phyloP scores from a whole-genome alignment of 1,140 invertebrate species.

The Drosophila virilis region DNA sequence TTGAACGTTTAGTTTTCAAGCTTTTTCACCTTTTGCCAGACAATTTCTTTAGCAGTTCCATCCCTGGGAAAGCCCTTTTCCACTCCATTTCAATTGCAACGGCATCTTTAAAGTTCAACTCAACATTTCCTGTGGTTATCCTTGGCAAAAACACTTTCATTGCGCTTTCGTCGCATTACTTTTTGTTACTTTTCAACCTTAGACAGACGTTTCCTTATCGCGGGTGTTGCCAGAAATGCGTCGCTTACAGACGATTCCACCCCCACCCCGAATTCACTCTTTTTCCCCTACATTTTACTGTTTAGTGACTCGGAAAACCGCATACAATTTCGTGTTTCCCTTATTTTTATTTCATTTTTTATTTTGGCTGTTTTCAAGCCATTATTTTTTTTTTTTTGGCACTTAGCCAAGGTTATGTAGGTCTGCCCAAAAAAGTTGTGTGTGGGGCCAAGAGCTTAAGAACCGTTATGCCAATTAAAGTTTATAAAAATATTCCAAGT shows the following conservation, averaged over 20 bases:
- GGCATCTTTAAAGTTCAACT: slow-evolving; percentile 16
- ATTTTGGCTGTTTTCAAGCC: slow-evolving; percentile 42
- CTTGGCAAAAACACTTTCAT: slow-evolving; percentile 62
- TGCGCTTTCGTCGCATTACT: slow-evolving; percentile 32
- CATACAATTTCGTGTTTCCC: slow-evolving; percentile 34
- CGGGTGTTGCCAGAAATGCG: slow-evolving; percentile 35
- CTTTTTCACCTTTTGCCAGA: slow-evolving; percentile 15
- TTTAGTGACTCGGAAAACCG: slow-evolving; percentile 56
- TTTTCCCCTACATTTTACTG: slow-evolving; percentile 44
- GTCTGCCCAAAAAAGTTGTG: not conserved
- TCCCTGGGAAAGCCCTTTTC: slow-evolving; percentile 1
- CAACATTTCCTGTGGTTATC: slow-evolving; percentile 37
- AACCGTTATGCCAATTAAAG: slow-evolving; percentile 1
- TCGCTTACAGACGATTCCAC: slow-evolving; percentile 26
- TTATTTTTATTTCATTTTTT: slow-evolving; percentile 31
- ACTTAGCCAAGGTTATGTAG: slow-evolving; percentile 68
- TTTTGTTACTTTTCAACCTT: slow-evolving; percentile 36
- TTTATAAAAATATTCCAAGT: not conserved
- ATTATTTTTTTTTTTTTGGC: slow-evolving; percentile 67
- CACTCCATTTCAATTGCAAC: slow-evolving; percentile 16
- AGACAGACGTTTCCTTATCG: slow-evolving; percentile 32
- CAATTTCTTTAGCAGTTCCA: slow-evolving; percentile 8
- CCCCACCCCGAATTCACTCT: not conserved
- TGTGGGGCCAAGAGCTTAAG: not conserved
- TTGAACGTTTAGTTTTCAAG: slow-evolving; percentile 48